These are phyloP conservation scores for Tenualosa ilisha DNA, from an alignment of 2,797 vertebrate genomes.

Conservation along the genomic window DNA sequence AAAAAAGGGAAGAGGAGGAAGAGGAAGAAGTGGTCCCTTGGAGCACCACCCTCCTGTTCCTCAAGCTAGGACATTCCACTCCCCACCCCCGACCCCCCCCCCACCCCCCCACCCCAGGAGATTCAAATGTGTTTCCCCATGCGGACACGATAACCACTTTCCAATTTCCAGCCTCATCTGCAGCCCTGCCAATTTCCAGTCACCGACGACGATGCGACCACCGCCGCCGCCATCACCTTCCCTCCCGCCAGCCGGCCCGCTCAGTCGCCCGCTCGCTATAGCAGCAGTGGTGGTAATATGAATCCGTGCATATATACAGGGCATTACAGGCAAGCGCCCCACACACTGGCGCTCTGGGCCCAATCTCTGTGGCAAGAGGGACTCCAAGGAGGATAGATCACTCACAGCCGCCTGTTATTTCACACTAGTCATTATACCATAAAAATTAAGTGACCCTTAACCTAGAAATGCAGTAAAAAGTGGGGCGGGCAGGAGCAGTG, in stretches of 20 bases:
- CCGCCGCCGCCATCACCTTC: background rate
- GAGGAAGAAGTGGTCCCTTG: background rate
- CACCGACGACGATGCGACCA: background rate
- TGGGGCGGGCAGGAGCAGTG: background rate
- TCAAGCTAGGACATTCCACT: slow-evolving; percentile 54
- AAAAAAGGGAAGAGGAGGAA: background rate
- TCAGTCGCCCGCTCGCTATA: slow-evolving; percentile 54
- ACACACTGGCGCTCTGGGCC: slow-evolving; percentile 28
- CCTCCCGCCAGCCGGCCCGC: slow-evolving; percentile 11
- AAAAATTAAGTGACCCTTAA: slow-evolving; percentile 73
- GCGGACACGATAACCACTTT: slow-evolving; percentile 81
- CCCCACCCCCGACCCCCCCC: too few relatives aligned
- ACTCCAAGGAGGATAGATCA: slow-evolving; percentile 51
- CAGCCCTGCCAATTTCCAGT: slow-evolving; percentile 75
- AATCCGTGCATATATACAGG: slow-evolving; percentile 83
- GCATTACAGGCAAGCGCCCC: slow-evolving; percentile 73
- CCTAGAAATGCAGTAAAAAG: slow-evolving; percentile 55
- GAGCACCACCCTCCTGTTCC: slow-evolving; percentile 46
- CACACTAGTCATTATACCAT: slow-evolving; percentile 78
- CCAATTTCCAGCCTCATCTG: slow-evolving; percentile 83
- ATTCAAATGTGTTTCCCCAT: slow-evolving; percentile 78
- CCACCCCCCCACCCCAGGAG: slow-evolving; percentile 46
- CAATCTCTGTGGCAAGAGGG: background rate
- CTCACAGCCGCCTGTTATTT: slow-evolving; percentile 66
- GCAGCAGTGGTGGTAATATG: slow-evolving; percentile 73